phyloP scores from a whole-genome alignment of 2,113 vertebrate species.

The Cisticola juncidis region DNA sequence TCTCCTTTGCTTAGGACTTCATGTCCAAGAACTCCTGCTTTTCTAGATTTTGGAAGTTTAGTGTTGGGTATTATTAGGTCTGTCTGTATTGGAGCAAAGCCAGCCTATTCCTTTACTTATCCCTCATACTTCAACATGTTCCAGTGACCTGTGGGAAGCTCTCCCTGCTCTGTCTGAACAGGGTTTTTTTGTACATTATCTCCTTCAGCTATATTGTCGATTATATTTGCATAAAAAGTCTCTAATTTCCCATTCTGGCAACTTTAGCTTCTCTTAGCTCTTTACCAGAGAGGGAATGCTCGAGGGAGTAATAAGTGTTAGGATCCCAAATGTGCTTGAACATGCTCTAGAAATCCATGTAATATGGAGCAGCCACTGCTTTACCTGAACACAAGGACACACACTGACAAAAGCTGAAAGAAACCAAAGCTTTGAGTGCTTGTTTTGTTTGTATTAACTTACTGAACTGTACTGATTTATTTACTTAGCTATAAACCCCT shows the following conservation, averaged over 20 bases:
- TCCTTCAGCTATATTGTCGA: background rate
- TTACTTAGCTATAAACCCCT: background rate
- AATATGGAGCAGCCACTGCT: background rate
- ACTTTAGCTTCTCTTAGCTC: background rate
- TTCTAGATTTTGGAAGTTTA: background rate
- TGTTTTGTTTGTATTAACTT: background rate
- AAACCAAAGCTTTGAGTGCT: background rate
- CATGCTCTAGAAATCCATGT: rapidly evolving
- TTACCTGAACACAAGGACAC: background rate
- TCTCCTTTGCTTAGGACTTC: background rate
- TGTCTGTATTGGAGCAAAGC: background rate
- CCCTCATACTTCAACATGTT: background rate
- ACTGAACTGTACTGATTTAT: background rate
- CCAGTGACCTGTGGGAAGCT: background rate
- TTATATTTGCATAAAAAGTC: background rate
- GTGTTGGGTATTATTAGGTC: background rate
- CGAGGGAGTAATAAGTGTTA: background rate
- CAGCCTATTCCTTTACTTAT: background rate
- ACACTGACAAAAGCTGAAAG: background rate
- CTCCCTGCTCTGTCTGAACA: background rate
- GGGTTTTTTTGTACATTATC: background rate
- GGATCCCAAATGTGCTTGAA: background rate
- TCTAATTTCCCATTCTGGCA: background rate
- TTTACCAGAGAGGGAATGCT: background rate
- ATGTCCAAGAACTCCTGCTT: background rate